Evolutionary conservation across 2,797 vertebrate genomes (phyloP).

Genomic region (Artibeus lituratus): DNA sequence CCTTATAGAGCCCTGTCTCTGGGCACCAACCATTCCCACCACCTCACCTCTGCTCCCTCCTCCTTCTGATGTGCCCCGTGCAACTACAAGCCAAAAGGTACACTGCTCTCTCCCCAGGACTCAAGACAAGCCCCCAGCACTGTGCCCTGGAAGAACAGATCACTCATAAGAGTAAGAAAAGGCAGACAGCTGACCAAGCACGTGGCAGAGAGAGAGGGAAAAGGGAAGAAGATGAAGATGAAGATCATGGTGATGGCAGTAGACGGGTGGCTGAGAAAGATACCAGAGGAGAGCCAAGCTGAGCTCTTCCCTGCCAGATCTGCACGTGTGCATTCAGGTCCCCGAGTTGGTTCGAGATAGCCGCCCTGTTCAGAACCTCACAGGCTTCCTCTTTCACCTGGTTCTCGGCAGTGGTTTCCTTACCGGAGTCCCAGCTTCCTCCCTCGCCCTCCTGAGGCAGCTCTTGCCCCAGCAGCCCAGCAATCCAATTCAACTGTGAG

Average conservation of each 20-base stretch:
- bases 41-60: not conserved
- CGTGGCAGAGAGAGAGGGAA: not conserved
- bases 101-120: not conserved
- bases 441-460: not conserved
- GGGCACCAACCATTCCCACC: not conserved
- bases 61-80: not conserved
- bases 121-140: not conserved
- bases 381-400: not conserved
- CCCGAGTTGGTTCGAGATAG: not conserved
- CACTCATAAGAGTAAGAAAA: not conserved
- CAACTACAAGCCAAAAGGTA: not conserved
- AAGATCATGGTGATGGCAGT: rapidly evolving
- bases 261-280: not conserved
- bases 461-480: not conserved
- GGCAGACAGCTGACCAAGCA: not conserved
- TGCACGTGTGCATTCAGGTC: not conserved
- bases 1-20: not conserved
- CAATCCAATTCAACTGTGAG: not conserved
- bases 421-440: not conserved
- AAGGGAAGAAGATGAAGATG: not conserved
- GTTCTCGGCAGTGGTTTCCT: not conserved
- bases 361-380: rapidly evolving
- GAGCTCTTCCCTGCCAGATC: not conserved
- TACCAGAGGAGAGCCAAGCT: not conserved
- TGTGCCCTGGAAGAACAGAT: not conserved